phyloP scores from a whole-genome alignment of 1,140 invertebrate species.

The Pteromalus puparum region DNA sequence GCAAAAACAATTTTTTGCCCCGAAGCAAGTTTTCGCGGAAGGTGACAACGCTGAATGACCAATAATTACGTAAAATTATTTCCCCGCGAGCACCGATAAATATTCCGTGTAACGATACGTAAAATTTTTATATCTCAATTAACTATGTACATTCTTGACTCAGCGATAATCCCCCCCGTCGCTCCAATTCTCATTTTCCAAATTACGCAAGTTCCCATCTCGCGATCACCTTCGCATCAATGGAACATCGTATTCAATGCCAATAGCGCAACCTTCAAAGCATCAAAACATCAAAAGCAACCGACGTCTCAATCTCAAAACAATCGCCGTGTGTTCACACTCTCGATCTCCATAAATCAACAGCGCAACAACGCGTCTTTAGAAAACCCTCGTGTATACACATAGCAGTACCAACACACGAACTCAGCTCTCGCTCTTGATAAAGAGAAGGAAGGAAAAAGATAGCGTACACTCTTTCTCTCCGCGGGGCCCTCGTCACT shows the following conservation, averaged over 20 bases:
- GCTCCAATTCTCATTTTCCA: too few species aligned
- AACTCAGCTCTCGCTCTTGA: neutral
- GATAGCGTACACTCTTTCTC: neutral
- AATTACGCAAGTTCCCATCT: too few species aligned
- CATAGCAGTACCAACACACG: too few species aligned
- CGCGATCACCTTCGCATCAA: too few species aligned
- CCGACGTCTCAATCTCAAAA: too few species aligned
- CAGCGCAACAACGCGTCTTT: too few species aligned
- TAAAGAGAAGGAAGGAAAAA: neutral
- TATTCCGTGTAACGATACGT: neutral
- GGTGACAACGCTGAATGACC: neutral
- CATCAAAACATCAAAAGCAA: too few species aligned
- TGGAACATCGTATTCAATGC: neutral
- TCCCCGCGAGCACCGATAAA: neutral
- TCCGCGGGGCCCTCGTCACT: neutral
- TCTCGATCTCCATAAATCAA: too few species aligned
- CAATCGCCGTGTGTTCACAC: too few species aligned
- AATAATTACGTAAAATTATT: constrained; percentile 32
- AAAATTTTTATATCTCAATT: neutral
- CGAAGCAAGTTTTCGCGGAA: constrained; percentile 10
- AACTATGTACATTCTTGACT: neutral
- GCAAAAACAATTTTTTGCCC: neutral
- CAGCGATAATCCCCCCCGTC: too few species aligned
- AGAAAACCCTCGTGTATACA: too few species aligned
- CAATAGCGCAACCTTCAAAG: neutral